Evolutionary conservation across 2,888 invertebrate genomes (phyloP), one percentile per base, ranked within the genome.

Genomic region (Rutpela maculata): DNA sequence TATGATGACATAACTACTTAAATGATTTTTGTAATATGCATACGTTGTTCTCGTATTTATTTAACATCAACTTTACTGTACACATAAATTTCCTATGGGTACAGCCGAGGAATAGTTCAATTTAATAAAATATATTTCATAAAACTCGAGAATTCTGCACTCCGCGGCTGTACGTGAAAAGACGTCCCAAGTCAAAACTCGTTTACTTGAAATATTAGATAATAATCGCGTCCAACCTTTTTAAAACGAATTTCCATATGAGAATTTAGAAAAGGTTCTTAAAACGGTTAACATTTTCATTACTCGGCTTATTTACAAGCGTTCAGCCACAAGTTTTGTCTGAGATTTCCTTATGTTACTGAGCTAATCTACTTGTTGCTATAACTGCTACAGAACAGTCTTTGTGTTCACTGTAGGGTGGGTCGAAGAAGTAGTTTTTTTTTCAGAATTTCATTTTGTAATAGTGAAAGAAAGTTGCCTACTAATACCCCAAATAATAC

Each of bases 371-470:
- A 72, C 43, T 22, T 55, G 71, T 22, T 62, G 63, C 63, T 63
- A 50, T 63, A 72, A 72, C 71, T 72, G 71, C 63, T 17, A 72
- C 63, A 72, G 71, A 62, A 72, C 71, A 72, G 71, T 72, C 71
- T 72, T 72, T 72, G 63, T n/a, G n/a, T n/a, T n/a, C n/a, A n/a
- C n/a, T n/a, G n/a, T n/a, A n/a, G n/a, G n/a, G n/a, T n/a, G n/a
- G n/a, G n/a, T n/a, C n/a, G n/a, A n/a, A n/a, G n/a, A n/a, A n/a
- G n/a, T n/a, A n/a, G n/a, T n/a, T n/a, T n/a, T n/a, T n/a, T n/a
- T n/a, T n/a, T n/a, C n/a, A n/a, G n/a, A n/a, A n/a, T n/a, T n/a
- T n/a, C n/a, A n/a, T n/a, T n/a, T n/a, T n/a, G n/a, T n/a, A n/a
- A n/a, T n/a, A n/a, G n/a, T n/a, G n/a, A n/a, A n/a, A n/a, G n/a